phyloP scores from a whole-genome alignment of 2,113 vertebrate genomes.

The Bufo bufo region DNA sequence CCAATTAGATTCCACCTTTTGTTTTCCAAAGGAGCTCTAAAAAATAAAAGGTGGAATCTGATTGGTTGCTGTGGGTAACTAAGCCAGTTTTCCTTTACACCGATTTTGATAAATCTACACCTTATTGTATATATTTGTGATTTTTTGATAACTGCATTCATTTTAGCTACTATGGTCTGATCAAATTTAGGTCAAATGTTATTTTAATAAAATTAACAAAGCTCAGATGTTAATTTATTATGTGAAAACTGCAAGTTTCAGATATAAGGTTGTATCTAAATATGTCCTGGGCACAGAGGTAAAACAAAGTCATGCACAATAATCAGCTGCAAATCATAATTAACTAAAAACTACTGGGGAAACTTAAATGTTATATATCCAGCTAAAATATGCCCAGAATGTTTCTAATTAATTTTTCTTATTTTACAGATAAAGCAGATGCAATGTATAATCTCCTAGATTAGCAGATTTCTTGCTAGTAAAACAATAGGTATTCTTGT shows the following conservation, averaged over 20 bases:
- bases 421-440: conserved; percentile 39
- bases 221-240: neutral
- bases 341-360: conserved; percentile 7
- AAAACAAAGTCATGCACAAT: conserved; percentile 26
- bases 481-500: conserved; percentile 53
- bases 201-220: neutral
- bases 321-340: conserved; percentile 51
- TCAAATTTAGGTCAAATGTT: too few relatives aligned
- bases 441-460: conserved; percentile 46
- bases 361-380: conserved; percentile 37
- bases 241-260: neutral
- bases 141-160: too few relatives aligned
- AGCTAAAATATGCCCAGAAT: conserved; percentile 28
- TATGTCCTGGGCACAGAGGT: neutral
- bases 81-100: too few relatives aligned
- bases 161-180: too few relatives aligned
- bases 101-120: too few relatives aligned
- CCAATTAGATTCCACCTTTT: too few relatives aligned
- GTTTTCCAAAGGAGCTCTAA: too few relatives aligned
- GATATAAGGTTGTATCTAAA: neutral
- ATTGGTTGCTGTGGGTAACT: too few relatives aligned
- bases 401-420: conserved; percentile 38
- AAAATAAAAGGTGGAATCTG: too few relatives aligned
- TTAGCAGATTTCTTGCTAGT: conserved; percentile 35
- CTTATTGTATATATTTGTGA: too few relatives aligned